Evolutionary conservation across 2,113 vertebrate species (phyloP).

Genomic region (Neotoma lepida): DNA sequence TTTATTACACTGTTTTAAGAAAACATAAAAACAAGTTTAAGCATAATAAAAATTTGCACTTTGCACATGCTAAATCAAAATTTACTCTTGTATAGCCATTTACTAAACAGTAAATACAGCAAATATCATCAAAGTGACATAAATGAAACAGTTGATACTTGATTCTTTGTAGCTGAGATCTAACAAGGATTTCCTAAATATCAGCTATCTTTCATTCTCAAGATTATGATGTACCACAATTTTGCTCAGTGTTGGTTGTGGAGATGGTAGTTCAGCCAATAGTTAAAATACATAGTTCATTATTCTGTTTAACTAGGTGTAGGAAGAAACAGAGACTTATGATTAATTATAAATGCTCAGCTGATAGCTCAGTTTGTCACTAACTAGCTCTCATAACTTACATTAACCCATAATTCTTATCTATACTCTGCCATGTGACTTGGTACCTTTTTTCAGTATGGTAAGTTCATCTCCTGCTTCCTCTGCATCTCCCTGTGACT

Average conservation of each 20-base stretch:
- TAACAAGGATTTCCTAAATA: constrained; percentile 49
- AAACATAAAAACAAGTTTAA: constrained; percentile 47
- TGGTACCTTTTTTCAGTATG: too few relatives aligned
- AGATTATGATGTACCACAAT: background rate
- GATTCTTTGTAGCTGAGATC: constrained; percentile 34
- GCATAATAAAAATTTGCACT: constrained; percentile 48
- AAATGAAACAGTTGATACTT: constrained; percentile 43
- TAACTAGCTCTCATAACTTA: too few relatives aligned
- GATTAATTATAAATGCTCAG: too few relatives aligned
- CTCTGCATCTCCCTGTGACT: too few relatives aligned
- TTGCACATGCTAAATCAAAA: constrained; percentile 55
- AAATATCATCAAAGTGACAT: constrained; percentile 56
- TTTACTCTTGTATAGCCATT: constrained; percentile 28
- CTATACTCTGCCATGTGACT: too few relatives aligned
- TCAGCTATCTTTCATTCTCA: constrained; percentile 61
- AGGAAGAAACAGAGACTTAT: too few relatives aligned
- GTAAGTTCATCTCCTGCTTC: too few relatives aligned
- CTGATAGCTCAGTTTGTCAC: too few relatives aligned
- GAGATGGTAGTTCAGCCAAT: constrained; percentile 5
- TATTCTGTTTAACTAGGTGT: background rate
- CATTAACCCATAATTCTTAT: too few relatives aligned
- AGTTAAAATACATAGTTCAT: background rate
- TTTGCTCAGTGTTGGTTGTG: background rate
- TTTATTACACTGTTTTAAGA: constrained; percentile 33
- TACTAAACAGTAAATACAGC: constrained; percentile 60